Evolutionary conservation across 2,888 invertebrate species (phyloP).

Genomic region (Drosophila mayaguana): DNA sequence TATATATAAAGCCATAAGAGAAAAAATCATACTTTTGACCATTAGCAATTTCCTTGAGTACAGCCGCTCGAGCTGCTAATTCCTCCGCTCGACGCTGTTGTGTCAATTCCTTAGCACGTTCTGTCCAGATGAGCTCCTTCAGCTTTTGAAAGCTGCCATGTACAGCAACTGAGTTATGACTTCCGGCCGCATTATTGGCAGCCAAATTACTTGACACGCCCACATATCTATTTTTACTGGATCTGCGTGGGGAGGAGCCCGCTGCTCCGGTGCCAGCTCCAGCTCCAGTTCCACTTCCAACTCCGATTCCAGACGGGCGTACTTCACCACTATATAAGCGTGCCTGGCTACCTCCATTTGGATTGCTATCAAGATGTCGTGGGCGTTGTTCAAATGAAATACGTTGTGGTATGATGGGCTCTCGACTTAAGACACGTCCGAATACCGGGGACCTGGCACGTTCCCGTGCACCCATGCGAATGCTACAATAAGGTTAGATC

Average conservation of each 20-base stretch:
- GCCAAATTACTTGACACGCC: conserved; percentile 56
- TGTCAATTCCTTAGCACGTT: conserved; percentile 91
- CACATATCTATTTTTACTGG: conserved; percentile 74
- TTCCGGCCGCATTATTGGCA: conserved; percentile 41
- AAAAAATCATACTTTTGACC: conserved; percentile 86
- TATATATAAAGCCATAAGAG: neutral
- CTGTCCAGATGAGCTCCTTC: conserved; percentile 92
- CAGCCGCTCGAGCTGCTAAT: conserved; percentile 88
- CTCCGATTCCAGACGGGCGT: conserved; percentile 63
- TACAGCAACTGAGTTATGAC: conserved; percentile 73
- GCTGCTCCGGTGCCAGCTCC: conserved; percentile 55
- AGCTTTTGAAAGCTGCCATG: conserved; percentile 89
- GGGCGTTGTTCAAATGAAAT: conserved; percentile 56
- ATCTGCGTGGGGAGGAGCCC: conserved; percentile 55
- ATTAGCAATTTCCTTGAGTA: conserved; percentile 88
- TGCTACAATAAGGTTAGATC: conserved; percentile 65
- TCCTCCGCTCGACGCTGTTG: conserved; percentile 91
- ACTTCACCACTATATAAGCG: conserved; percentile 85
- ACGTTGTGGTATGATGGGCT: conserved; percentile 85
- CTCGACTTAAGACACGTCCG: conserved; percentile 90
- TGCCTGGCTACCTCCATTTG: conserved; percentile 43
- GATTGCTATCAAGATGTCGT: conserved; percentile 84
- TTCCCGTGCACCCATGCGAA: conserved; percentile 84
- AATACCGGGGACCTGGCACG: conserved; percentile 87
- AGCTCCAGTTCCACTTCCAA: conserved; percentile 65